A percentile compares a stretch with the other conserved stretches of the same genome.
These are phyloP conservation scores for Zaprionus kolodkinae DNA, from an alignment of 1,140 invertebrate species.

Conservation along the genomic window DNA sequence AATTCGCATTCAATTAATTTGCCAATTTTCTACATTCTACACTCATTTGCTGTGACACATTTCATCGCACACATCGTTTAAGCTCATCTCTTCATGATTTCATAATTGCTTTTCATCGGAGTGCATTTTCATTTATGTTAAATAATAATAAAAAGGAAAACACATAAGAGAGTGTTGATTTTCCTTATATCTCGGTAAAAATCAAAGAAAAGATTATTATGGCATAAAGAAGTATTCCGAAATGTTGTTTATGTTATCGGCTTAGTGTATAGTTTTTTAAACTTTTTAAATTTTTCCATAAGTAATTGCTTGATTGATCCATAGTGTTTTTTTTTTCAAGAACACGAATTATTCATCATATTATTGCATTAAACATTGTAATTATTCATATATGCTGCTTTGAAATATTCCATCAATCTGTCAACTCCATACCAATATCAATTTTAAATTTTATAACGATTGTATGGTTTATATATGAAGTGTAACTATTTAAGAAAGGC, in stretches of 20 bases:
- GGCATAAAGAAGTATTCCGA: not conserved
- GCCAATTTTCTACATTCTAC: constrained; percentile 5
- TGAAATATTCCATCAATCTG: not conserved
- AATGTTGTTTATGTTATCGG: no score
- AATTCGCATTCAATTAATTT: not conserved
- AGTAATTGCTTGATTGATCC: not conserved
- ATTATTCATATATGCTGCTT: not conserved
- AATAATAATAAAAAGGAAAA: no score
- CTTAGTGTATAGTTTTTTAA: not conserved
- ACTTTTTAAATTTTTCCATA: not conserved
- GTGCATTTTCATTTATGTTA: not conserved
- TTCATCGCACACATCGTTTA: not conserved
- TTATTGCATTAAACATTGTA: no score
- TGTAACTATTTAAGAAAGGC: no score
- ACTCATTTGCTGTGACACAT: not conserved
- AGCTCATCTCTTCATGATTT: not conserved
- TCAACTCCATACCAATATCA: not conserved
- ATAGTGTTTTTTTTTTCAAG: not conserved
- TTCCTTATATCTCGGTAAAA: not conserved
- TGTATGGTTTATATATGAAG: no score
- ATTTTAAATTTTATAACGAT: no score
- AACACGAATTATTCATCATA: no score
- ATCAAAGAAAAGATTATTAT: no score
- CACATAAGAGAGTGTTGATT: no score
- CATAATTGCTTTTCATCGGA: not conserved